Conservation (phyloP, 2,113 vertebrate species). For the Potamarius usumacintae region DNA sequence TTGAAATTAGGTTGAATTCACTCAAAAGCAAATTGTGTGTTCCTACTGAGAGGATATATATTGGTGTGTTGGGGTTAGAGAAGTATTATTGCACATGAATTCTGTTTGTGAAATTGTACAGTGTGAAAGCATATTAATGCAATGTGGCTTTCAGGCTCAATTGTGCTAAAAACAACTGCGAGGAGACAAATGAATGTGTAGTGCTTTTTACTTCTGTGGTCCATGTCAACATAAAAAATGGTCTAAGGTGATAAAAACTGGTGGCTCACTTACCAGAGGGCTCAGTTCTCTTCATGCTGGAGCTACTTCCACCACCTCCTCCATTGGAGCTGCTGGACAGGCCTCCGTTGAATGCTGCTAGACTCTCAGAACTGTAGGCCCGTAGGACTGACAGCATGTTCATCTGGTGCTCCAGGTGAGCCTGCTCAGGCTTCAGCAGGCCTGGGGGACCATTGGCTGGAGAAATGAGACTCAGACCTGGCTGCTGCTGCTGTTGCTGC, state of each 20-base stretch:
- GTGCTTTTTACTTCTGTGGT: not conserved
- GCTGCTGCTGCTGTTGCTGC: slow-evolving; percentile 89
- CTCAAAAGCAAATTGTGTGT: slow-evolving; percentile 74
- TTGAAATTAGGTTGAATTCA: slow-evolving; percentile 79
- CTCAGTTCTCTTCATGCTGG: slow-evolving; percentile 94
- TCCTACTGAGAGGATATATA: slow-evolving; percentile 53
- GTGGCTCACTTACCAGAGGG: slow-evolving; percentile 89
- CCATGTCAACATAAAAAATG: slow-evolving; percentile 11
- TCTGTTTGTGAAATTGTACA: slow-evolving; percentile 6
- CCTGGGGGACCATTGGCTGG: slow-evolving; percentile 79
- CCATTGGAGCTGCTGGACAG: slow-evolving; percentile 82
- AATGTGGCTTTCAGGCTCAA: not conserved
- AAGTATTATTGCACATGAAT: slow-evolving; percentile 18
- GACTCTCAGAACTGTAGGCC: slow-evolving; percentile 93
- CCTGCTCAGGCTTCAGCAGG: slow-evolving; percentile 85
- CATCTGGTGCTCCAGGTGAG: slow-evolving; percentile 90
- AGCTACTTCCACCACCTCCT: slow-evolving; percentile 63
- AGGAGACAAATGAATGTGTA: not conserved
- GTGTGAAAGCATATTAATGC: slow-evolving; percentile 3
- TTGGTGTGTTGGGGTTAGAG: slow-evolving; percentile 32
- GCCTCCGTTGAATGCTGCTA: slow-evolving; percentile 90
- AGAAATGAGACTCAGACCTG: slow-evolving; percentile 79
- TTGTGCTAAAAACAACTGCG: not conserved
- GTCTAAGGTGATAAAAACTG: not conserved
- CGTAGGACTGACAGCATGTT: slow-evolving; percentile 97